phyloP scores from a whole-genome alignment of 2,888 invertebrate genomes.

The Oconnorella tubifera region DNA sequence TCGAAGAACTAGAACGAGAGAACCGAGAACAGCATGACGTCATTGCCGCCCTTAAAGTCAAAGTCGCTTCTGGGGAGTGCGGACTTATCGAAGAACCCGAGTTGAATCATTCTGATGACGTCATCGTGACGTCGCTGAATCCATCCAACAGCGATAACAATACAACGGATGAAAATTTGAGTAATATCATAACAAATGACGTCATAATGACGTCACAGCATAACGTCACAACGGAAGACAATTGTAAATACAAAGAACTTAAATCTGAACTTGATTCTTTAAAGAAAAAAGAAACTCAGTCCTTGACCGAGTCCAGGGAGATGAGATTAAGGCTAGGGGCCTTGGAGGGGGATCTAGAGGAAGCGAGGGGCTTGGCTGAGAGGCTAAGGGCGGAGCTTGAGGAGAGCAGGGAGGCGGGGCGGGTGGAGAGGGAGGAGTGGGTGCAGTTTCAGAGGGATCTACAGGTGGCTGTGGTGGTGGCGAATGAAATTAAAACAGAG shows the following conservation, averaged over 20 bases:
- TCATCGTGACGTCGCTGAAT: no score
- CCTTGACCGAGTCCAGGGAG: not conserved
- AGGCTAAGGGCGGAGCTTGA: no score
- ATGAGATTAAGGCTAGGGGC: not conserved
- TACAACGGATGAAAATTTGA: no score
- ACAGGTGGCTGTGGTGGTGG: constrained; percentile 86
- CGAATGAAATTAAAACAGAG: constrained; percentile 94
- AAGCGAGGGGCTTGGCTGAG: constrained; percentile 67
- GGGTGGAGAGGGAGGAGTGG: constrained; percentile 69
- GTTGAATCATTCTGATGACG: no score
- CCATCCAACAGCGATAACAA: no score
- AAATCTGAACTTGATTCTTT: not conserved
- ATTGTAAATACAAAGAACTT: not conserved
- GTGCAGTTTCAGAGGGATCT: constrained; percentile 89
- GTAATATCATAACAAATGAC: no score
- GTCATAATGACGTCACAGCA: no score
- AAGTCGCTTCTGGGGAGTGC: no score
- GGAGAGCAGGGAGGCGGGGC: constrained; percentile 63
- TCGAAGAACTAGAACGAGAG: constrained; percentile 58
- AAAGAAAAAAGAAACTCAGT: not conserved
- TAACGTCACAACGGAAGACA: not conserved
- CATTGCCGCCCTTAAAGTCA: constrained; percentile 63
- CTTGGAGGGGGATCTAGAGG: constrained; percentile 62
- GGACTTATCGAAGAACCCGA: no score
- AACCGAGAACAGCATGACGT: constrained; percentile 44